phyloP scores from a whole-genome alignment of 1,140 invertebrate genomes.

The Anastrepha ludens region DNA sequence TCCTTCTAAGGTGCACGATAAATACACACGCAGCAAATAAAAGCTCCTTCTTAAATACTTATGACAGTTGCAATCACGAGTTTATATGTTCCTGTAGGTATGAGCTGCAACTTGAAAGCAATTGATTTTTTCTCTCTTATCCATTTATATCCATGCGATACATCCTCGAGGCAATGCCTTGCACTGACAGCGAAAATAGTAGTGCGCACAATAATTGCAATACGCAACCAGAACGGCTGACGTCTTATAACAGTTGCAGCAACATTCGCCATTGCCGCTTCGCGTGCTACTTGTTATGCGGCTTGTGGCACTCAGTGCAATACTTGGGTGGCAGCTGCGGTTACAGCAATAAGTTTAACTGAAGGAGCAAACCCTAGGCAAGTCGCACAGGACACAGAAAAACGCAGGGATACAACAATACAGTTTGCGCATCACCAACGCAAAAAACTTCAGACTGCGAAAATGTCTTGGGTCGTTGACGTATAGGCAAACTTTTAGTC shows the following conservation, averaged over 20 bases:
- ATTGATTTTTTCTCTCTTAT: background rate
- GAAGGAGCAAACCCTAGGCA: background rate
- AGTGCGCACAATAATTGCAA: constrained; percentile 21
- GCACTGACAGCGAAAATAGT: constrained; percentile 2
- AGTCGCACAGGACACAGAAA: background rate
- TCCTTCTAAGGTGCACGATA: background rate
- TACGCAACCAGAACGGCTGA: background rate
- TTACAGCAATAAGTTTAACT: background rate
- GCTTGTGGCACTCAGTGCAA: constrained; percentile 24
- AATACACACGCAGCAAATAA: background rate
- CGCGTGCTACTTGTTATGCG: constrained; percentile 37
- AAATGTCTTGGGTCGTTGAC: constrained; percentile 36
- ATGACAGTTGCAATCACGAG: constrained; percentile 8
- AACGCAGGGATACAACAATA: constrained; percentile 2
- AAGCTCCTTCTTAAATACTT: constrained; percentile 12
- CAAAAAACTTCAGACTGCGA: constrained; percentile 29
- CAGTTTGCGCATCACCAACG: background rate
- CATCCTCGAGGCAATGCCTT: background rate
- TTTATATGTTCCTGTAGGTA: background rate
- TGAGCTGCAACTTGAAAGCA: constrained; percentile 1
- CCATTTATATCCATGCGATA: constrained; percentile 4
- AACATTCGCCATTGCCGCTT: background rate
- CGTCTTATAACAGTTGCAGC: background rate
- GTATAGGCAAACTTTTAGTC: constrained; percentile 2
- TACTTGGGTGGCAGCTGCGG: constrained; percentile 8